Conservation (phyloP, 2,113 vertebrate species). For the Petrocephalus zakoni region DNA sequence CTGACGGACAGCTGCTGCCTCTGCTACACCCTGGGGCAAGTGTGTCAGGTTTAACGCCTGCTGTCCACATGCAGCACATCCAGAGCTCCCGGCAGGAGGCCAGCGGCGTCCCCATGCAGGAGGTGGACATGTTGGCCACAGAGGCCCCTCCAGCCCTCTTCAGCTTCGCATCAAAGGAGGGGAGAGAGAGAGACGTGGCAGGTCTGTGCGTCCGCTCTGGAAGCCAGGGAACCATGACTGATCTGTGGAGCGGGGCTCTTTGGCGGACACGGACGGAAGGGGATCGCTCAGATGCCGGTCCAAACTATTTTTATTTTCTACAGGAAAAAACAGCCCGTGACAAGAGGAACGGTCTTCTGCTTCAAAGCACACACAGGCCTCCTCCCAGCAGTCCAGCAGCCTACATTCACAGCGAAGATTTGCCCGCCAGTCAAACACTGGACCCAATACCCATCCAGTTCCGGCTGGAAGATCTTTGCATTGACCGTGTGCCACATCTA, state of each 20-base stretch:
- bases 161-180: background rate
- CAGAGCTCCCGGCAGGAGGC: background rate
- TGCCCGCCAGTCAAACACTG: background rate
- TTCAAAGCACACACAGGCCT: background rate
- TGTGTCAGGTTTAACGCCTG: background rate
- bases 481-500: background rate
- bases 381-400: background rate
- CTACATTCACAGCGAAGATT: background rate
- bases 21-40: background rate
- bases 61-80: background rate
- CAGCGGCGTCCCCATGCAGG: background rate
- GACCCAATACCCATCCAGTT: background rate
- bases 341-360: background rate
- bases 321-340: slow-evolving; percentile 12
- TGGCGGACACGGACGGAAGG: background rate
- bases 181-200: background rate
- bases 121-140: too few relatives aligned
- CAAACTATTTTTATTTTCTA: slow-evolving; percentile 16
- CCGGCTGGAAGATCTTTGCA: background rate
- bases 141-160: background rate
- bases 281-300: background rate
- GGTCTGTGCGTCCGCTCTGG: background rate
- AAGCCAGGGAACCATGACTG: background rate
- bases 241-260: background rate
- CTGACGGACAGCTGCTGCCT: background rate